Evolutionary conservation across 1,140 invertebrate genomes (phyloP), one percentile per base, ranked within the genome.

Genomic region (Oncopodura yosiiana): DNA sequence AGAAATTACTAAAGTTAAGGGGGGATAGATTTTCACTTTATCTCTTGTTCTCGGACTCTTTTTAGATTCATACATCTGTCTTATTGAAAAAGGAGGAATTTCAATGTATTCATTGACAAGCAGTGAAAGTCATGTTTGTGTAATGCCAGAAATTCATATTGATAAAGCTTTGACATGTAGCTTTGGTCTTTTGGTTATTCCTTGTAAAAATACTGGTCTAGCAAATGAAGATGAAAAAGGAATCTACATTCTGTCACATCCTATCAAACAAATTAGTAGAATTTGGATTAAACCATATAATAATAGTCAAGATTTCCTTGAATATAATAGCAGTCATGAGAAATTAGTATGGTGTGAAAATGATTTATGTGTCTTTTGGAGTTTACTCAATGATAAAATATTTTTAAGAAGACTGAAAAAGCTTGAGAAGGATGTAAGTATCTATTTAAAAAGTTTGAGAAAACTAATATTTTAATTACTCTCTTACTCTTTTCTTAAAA

Each of bases 251-350:
- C 27, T 64, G 3, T 56, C 62, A 1, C 43, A 64, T 48, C 62
- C 62, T 2, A 53, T 58, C 27, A 64, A 64, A 37, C 62, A 64
- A 64, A 53, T 64, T 23, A 64, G 62, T 27, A 51, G 50, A 50
- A 29, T 64, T 21, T 62, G 56, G 41, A 0, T 58, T 1, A 54
- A 38, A 18, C 9, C n/a, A 24, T 27, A 18, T 27, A 5, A 11
- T 37, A 30, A 27, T 12, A 48, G 14, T 59, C 3, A 23, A 64
- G 62, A 61, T 34, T 58, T 39, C 23, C 18, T 11, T 11, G 55
- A 55, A 21, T 64, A 60, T 43, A 48, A 61, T 36, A 43, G 34
- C 5, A 24, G 23, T 5, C 29, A 38, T 5, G 62, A 64, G 30
- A 52, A 37, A n/a, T 42, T 64, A 4, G 16, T 64, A 8, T 44